A percentile compares a stretch with the other conserved stretches of the same genome.
These are phyloP conservation scores for Sinodicranocentrus sp. DNA, from an alignment of 2,888 invertebrate genomes.

Conservation along the genomic window DNA sequence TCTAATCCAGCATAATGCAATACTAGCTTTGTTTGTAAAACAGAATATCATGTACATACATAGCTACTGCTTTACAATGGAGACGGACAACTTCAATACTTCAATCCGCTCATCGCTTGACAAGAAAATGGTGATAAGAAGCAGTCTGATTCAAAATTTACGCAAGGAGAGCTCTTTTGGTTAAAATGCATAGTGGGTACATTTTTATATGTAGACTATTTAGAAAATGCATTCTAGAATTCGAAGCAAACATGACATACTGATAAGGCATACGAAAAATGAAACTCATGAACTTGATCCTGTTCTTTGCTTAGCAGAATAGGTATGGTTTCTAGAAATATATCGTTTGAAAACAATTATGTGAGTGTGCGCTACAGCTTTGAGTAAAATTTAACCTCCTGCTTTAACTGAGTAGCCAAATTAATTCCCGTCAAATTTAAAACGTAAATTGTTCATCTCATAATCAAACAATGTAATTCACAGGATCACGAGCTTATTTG, in stretches of 20 bases:
- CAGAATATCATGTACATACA: too few species aligned
- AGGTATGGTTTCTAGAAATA: not conserved
- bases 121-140: too few species aligned
- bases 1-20: too few species aligned
- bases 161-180: too few species aligned
- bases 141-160: too few species aligned
- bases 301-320: slow-evolving; percentile 16
- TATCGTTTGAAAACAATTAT: not conserved
- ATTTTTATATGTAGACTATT: too few species aligned
- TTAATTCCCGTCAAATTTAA: slow-evolving; percentile 48
- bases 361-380: not conserved
- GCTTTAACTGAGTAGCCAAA: slow-evolving; percentile 36
- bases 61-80: too few species aligned
- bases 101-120: too few species aligned
- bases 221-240: not conserved
- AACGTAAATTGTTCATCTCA: slow-evolving; percentile 22
- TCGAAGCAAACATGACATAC: slow-evolving; percentile 54
- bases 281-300: slow-evolving; percentile 65
- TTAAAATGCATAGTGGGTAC: too few species aligned
- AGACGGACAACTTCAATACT: too few species aligned
- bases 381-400: not conserved
- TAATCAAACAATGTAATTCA: not conserved
- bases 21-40: too few species aligned
- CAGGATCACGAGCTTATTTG: slow-evolving; percentile 41
- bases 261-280: slow-evolving; percentile 56